Conservation (phyloP, 2,888 invertebrate species). For the Pyrrhia umbra region DNA sequence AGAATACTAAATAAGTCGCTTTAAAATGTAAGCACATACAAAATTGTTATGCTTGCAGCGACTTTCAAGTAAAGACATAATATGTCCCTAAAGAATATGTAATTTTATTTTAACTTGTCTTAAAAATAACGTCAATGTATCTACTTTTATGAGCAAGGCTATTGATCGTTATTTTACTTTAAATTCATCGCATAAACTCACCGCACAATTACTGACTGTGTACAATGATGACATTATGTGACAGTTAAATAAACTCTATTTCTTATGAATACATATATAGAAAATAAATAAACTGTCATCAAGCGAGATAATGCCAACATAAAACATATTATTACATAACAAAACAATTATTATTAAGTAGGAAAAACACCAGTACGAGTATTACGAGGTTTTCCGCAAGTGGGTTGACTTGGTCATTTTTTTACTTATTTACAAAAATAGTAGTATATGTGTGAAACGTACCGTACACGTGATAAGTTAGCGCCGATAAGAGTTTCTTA, state of each 20-base stretch:
- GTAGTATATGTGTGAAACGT: constrained; percentile 44
- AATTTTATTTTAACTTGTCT: no score
- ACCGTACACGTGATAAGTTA: constrained; percentile 68
- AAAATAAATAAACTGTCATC: constrained; percentile 2
- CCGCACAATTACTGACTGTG: not conserved
- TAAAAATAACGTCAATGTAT: no score
- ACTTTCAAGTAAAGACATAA: not conserved
- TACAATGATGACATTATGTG: not conserved
- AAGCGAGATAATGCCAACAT: constrained; percentile 10
- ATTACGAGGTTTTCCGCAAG: constrained; percentile 30
- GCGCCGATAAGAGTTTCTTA: constrained; percentile 73
- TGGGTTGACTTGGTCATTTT: constrained; percentile 33
- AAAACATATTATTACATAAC: constrained; percentile 35
- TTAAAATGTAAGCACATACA: not conserved
- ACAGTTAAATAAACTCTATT: not conserved
- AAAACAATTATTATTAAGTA: constrained; percentile 24
- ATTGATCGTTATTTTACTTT: no score
- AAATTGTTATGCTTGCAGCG: not conserved
- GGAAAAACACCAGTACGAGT: constrained; percentile 31
- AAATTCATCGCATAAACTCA: no score
- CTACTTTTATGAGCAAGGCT: no score
- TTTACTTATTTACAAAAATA: constrained; percentile 53
- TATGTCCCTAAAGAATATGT: not conserved
- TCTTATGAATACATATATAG: not conserved
- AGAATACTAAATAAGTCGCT: not conserved